Percentiles rank a stretch among this genome's conserved stretches.
Conservation (phyloP, 1,140 invertebrate genomes). For the Cepaea nemoralis region DNA sequence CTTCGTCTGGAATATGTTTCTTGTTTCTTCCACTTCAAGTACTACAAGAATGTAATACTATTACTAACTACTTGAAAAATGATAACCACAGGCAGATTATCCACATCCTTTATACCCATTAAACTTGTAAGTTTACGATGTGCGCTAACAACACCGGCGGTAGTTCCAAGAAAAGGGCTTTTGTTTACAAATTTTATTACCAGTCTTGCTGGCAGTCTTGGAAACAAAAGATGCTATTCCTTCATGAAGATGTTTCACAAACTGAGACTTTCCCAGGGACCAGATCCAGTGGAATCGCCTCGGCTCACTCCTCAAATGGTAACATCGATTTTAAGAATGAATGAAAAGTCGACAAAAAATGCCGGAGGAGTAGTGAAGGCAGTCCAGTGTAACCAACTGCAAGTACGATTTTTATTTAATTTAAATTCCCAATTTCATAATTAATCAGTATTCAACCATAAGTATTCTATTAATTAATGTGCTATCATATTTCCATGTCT, state of each 20-base stretch:
- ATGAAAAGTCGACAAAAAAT: constrained; percentile 54
- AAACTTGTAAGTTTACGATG: not conserved
- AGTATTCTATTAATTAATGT: too few relatives aligned
- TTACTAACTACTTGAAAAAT: not conserved
- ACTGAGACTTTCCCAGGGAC: constrained; percentile 37
- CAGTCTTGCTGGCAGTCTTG: not conserved
- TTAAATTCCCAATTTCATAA: too few relatives aligned
- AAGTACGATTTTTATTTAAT: too few relatives aligned
- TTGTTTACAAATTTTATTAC: not conserved
- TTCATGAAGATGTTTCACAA: constrained; percentile 30
- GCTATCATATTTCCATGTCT: too few relatives aligned
- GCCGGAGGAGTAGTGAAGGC: constrained; percentile 56
- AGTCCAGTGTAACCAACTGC: constrained; percentile 92
- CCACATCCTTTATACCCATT: not conserved
- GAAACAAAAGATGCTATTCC: constrained; percentile 20
- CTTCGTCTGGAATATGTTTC: too few relatives aligned
- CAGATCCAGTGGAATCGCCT: constrained; percentile 52
- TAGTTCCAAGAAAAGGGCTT: too few relatives aligned
- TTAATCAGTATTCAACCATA: too few relatives aligned
- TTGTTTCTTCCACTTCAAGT: not conserved
- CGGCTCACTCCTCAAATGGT: constrained; percentile 64
- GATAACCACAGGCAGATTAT: not conserved
- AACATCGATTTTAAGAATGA: constrained; percentile 57
- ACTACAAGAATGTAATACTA: not conserved
- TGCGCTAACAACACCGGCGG: too few relatives aligned